Base-by-base conservation (phyloP, 1,140 invertebrate genomes). In the Nasonia vitripennis region DNA sequence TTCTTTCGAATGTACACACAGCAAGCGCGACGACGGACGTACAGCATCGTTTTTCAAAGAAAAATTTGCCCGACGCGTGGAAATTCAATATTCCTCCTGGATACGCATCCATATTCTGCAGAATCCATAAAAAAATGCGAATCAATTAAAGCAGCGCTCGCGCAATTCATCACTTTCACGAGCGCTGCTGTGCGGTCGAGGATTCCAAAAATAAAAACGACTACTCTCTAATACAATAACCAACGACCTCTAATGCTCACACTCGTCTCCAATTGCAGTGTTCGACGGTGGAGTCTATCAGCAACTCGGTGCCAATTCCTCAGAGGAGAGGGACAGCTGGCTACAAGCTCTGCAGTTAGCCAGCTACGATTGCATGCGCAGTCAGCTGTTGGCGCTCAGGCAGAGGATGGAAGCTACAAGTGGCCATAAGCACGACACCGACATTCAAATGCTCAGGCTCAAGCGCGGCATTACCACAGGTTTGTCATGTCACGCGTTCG, bases 281-380 rank as follows among this genome's bases (percentile, higher is more conserved):
- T 98, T 97, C 93, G 96, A 97, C 83, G 97, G 97, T 87, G 97
- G 97, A 31, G 91, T 96, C 5, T 95, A 95, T 85, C 97, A 98
- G 92, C 96, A 96, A 87, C 94, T 99, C 88, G 96, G 96, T 23
- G 96, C 97, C 12, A 94, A 95, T 55, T 95, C 96, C n/a, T 96
- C 97, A 90, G 94, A 94, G 51, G 98, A 99, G 86, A 94, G 98
- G 27, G 96, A 97, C 87, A 94, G 95, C 75, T 99, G 98, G 98
- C 94, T 99, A 84, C 95, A 98, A 90, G 95, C 96, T 11, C 95
- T 99, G 80, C 96, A 98, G 89, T 94, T 96, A 84, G 97, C 97
- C 2, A 98, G 97, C 87, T 98, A 98, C 93, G 95, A 97, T 78
- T 96, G 96, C 87, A 96, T 99, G 90, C 94, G 96, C 88, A 94